Percentiles rank a stretch among this genome's conserved stretches.
Evolutionary conservation across 2,113 vertebrate species (phyloP).

Genomic region (Ciconia boyciana): DNA sequence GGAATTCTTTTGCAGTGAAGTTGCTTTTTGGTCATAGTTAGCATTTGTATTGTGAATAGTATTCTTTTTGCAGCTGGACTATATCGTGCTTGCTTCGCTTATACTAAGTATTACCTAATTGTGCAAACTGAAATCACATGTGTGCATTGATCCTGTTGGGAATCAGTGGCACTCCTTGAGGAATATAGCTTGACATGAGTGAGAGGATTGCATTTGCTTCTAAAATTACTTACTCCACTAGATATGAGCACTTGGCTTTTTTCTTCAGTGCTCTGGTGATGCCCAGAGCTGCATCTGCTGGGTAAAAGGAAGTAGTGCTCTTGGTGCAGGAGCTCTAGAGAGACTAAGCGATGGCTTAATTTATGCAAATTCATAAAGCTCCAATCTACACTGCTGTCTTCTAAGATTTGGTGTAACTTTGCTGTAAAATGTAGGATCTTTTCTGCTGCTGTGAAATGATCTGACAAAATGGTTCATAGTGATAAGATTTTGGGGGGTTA

Average conservation of each 20-base stretch:
- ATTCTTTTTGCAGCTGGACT: neutral
- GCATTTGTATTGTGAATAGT: neutral
- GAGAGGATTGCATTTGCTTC: neutral
- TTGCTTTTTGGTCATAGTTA: neutral
- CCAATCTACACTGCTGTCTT: neutral
- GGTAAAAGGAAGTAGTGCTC: neutral
- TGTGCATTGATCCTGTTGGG: neutral
- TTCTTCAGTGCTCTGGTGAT: neutral
- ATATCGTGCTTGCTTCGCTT: neutral
- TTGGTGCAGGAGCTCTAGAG: neutral
- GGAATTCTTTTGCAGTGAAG: neutral
- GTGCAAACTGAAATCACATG: neutral
- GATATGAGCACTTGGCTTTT: neutral
- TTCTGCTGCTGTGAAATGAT: neutral
- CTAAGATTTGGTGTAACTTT: neutral
- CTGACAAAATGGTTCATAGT: neutral
- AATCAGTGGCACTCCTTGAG: neutral
- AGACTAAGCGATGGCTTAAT: neutral
- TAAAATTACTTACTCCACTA: neutral
- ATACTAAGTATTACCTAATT: neutral
- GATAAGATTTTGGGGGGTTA: neutral
- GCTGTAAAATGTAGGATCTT: neutral
- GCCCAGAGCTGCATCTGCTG: neutral
- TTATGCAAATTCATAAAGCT: neutral
- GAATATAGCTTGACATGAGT: neutral